phyloP scores from a whole-genome alignment of 2,888 invertebrate species.

The Minunthozetes semirufus region DNA sequence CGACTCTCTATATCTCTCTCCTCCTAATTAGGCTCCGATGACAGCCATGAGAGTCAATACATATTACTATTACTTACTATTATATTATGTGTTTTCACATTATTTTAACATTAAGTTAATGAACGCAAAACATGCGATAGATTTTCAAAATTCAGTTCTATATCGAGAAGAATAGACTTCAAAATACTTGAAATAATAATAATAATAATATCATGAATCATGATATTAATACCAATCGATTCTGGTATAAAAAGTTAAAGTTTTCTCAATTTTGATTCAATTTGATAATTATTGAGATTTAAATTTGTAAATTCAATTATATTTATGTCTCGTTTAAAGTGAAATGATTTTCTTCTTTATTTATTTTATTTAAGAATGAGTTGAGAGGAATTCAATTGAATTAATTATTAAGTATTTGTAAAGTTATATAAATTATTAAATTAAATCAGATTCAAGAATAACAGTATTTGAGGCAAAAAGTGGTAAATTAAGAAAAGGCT shows the following conservation, averaged over 20 bases:
- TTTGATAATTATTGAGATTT: constrained; percentile 3
- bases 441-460: constrained; percentile 15
- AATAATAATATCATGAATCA: too few relatives aligned
- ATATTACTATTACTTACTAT: not conserved
- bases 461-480: not conserved
- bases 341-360: not conserved
- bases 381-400: not conserved
- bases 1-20: not conserved
- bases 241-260: constrained; percentile 1
- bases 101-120: constrained; percentile 1
- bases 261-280: constrained; percentile 8
- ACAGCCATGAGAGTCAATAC: not conserved
- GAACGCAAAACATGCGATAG: constrained; percentile 12
- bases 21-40: not conserved
- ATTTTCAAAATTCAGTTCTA: not conserved
- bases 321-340: not conserved
- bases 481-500: not conserved
- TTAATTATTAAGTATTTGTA: not conserved
- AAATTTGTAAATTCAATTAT: not conserved
- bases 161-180: not conserved
- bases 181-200: not conserved
- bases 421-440: constrained; percentile 16
- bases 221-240: not conserved
- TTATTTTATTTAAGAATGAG: not conserved
- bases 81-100: not conserved